A percentile compares a stretch with the other conserved stretches of the same genome.
These are phyloP conservation scores for Bombus sibiricus DNA, from an alignment of 1,140 invertebrate genomes.

Conservation along the genomic window DNA sequence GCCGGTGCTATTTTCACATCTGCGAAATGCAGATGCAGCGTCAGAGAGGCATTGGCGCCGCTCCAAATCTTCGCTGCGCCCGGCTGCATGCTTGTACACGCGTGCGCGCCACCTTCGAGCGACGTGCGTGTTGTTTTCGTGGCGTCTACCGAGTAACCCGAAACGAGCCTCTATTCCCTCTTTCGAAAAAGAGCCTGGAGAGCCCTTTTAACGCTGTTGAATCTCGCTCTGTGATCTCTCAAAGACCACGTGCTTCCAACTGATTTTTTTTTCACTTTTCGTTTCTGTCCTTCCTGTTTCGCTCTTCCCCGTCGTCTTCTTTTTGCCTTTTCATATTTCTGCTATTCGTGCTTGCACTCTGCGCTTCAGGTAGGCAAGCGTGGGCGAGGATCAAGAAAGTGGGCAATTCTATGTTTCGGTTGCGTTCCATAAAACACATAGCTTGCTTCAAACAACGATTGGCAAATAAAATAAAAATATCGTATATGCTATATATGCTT, in stretches of 20 bases:
- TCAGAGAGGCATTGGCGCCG: slow-evolving; percentile 52
- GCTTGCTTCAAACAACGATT: too few species aligned
- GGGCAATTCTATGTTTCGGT: too few species aligned
- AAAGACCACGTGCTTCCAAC: not conserved
- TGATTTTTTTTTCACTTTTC: not conserved
- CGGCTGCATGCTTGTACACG: slow-evolving; percentile 9
- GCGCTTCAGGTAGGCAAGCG: not conserved
- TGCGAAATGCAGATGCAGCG: slow-evolving; percentile 60
- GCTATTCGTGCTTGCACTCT: not conserved
- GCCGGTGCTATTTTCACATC: slow-evolving; percentile 62
- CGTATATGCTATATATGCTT: too few species aligned
- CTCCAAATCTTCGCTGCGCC: slow-evolving; percentile 54
- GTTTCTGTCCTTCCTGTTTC: too few species aligned
- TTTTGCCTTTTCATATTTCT: not conserved
- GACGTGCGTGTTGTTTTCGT: slow-evolving; percentile 45
- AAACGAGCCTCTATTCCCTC: slow-evolving; percentile 5
- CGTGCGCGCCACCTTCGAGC: slow-evolving; percentile 46
- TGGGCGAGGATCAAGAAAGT: not conserved
- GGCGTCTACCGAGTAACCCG: slow-evolving; percentile 8
- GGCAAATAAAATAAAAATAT: too few species aligned
- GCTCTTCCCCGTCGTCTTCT: not conserved
- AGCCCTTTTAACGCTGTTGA: slow-evolving; percentile 18
- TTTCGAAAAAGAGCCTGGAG: not conserved
- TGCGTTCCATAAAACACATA: too few species aligned
- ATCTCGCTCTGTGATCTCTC: slow-evolving; percentile 21